These are phyloP conservation scores for Crossaster papposus DNA, from an alignment of 53 echinoderm and acorn worm genomes.

Conservation along the genomic window DNA sequence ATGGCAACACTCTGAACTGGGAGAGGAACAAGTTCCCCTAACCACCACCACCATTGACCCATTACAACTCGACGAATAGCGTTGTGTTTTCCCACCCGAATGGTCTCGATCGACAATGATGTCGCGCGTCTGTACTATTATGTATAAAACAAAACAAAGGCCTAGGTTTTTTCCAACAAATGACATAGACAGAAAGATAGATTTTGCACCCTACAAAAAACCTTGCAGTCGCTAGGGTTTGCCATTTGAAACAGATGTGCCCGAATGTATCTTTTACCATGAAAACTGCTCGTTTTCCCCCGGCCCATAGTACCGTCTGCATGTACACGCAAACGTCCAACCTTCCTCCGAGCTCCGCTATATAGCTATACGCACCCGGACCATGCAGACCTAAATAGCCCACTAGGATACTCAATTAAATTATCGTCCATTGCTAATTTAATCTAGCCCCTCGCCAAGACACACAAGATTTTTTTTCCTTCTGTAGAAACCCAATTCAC, in stretches of 20 bases:
- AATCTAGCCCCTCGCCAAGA: background rate
- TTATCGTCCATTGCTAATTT: constrained; percentile 23
- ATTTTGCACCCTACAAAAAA: no score
- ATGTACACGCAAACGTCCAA: background rate
- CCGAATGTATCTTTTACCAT: constrained; percentile 3
- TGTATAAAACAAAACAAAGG: no score
- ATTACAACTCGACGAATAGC: no score
- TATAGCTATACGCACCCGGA: background rate
- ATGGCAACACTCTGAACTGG: no score
- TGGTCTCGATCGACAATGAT: no score
- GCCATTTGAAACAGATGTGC: background rate
- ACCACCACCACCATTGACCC: no score
- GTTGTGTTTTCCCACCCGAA: no score
- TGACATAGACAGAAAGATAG: no score
- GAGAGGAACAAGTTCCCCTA: no score
- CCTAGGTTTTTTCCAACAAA: no score
- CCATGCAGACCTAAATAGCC: constrained; percentile 1
- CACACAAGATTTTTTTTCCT: background rate
- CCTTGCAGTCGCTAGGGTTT: background rate
- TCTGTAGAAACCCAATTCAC: constrained; percentile 29
- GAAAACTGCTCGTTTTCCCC: background rate
- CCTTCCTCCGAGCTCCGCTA: background rate
- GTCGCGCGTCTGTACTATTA: no score
- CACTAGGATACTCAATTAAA: constrained; percentile 38
- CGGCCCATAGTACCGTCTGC: background rate